Base-by-base conservation (phyloP, 2,797 vertebrate genomes). In the Mastacembelus armatus region DNA sequence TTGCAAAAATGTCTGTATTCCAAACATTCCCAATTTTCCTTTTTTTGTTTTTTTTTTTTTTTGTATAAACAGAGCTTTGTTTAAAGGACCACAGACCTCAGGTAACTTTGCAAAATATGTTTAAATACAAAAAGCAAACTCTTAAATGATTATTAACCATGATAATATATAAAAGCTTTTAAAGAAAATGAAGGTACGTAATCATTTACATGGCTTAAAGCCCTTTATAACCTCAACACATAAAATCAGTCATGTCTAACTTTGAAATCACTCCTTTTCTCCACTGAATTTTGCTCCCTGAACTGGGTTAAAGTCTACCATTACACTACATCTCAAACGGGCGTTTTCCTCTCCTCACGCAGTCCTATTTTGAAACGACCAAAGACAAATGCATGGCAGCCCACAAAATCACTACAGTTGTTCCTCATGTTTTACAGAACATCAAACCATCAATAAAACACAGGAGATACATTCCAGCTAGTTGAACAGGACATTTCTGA, bases 391-490 rank as follows among this genome's bases (percentile, higher is more conserved):
- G 80, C 73, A 74, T 79, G 88, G 86, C 88, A 89, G 86, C 83
- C 90, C 87, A 58, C 89, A 88, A 85, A 89, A 89, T 89, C 85
- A 78, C 85, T 88, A 86, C 86, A 89, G 86, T 91, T 89, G 90
- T 91, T 89, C 83, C 74, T 79, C 77, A 21, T 87, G 89, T 89
- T 88, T 83, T 85, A 87, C 88, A 89, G 81, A 84, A 86, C 85
- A 88, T 89, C 85, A 85, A 89, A 86, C 87, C 82, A 68, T 91
- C 91, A 91, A 91, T 91, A 91, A 91, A 91, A 90, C 74, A 70
- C 85, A 65, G 83, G 81, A 88, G 86, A 88, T 81, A 80, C 88
- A 89, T 91, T 90, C 87, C 87, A 83, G 85, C 84, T 86, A 86
- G 86, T 89, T 71, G 76, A 87, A 88, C 81, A 75, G 88, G 88